phyloP scores from a whole-genome alignment of 2,888 invertebrate species.

The Nemotelus pantherinus region DNA sequence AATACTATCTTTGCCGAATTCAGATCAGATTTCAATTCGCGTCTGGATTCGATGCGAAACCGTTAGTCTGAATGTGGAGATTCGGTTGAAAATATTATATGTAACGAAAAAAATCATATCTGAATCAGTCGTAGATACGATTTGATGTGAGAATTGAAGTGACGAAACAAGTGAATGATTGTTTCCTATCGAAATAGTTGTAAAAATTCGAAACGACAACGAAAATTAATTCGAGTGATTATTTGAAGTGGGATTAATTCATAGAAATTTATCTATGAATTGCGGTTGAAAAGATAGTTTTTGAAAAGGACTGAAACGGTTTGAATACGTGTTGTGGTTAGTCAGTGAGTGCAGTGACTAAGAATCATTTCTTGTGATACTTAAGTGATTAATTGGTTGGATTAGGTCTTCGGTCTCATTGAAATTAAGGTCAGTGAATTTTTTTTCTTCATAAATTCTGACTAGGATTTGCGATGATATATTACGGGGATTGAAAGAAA shows the following conservation, averaged over 20 bases:
- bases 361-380: not conserved
- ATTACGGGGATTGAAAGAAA: no score
- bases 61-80: slow-evolving; percentile 14
- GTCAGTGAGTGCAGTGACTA: not conserved
- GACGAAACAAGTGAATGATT: no score
- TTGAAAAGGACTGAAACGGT: not conserved
- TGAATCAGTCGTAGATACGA: no score
- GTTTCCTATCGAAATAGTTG: no score
- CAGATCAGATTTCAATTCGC: not conserved
- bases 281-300: not conserved
- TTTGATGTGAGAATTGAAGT: no score
- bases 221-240: no score
- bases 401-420: not conserved
- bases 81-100: no score
- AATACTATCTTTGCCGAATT: not conserved
- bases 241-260: no score
- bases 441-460: no score
- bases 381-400: not conserved
- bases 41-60: slow-evolving; percentile 4
- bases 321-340: not conserved
- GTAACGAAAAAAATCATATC: no score
- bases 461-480: no score
- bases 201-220: no score
- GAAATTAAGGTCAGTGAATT: not conserved
- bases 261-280: not conserved